phyloP scores from a whole-genome alignment of 1,140 invertebrate species.

The Drosophila obscura region DNA sequence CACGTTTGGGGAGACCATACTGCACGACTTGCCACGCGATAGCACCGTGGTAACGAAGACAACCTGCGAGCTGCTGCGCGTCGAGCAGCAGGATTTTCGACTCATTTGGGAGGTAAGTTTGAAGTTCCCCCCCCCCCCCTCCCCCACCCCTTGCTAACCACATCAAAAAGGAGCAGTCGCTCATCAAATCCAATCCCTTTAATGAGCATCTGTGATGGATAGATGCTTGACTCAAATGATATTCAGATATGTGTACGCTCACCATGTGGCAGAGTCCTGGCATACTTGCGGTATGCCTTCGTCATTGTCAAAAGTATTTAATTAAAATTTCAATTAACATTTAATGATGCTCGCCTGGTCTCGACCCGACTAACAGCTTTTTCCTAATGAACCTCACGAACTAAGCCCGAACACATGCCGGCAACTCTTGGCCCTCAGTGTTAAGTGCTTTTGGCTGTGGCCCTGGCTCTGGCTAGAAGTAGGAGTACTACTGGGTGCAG shows the following conservation, averaged over 20 bases:
- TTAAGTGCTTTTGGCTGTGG: slow-evolving; percentile 41
- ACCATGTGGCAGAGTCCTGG: not conserved
- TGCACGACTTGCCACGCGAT: slow-evolving; percentile 89
- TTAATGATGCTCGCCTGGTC: slow-evolving; percentile 55
- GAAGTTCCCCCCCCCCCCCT: not conserved
- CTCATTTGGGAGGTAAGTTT: slow-evolving; percentile 90
- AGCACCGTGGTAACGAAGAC: slow-evolving; percentile 90
- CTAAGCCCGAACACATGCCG: slow-evolving; percentile 48
- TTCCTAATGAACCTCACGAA: slow-evolving; percentile 42
- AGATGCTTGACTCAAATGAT: slow-evolving; percentile 33
- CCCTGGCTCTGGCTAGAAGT: not conserved
- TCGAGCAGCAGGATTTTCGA: slow-evolving; percentile 90
- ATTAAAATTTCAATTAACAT: slow-evolving; percentile 79
- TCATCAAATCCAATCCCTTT: not conserved
- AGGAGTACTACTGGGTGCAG: not conserved
- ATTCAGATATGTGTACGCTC: slow-evolving; percentile 8
- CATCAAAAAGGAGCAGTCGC: not conserved
- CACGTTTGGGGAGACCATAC: slow-evolving; percentile 91
- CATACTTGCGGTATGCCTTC: slow-evolving; percentile 56
- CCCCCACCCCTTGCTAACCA: not conserved
- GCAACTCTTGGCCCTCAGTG: slow-evolving; percentile 24
- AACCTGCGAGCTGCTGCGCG: slow-evolving; percentile 89
- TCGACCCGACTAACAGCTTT: slow-evolving; percentile 20
- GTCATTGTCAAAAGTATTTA: slow-evolving; percentile 77
- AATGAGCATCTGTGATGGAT: slow-evolving; percentile 13